Base-by-base conservation (phyloP, 2,888 invertebrate species). In the Petrolisthes manimaculis region DNA sequence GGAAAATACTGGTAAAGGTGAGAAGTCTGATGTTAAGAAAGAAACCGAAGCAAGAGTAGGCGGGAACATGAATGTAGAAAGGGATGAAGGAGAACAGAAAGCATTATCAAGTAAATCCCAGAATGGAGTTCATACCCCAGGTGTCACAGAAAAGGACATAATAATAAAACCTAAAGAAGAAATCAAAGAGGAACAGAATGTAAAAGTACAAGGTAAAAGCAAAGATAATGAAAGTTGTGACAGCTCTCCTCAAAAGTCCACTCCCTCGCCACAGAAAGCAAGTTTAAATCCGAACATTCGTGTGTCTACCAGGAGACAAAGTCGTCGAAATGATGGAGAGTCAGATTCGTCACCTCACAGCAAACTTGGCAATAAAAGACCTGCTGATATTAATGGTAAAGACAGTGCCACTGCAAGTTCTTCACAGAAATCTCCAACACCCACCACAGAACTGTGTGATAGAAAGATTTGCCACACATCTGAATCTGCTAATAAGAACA, bases 261-360 rank as follows among this genome's bases (percentile, higher is more conserved):
- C 21, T 14, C 12, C 14, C 37, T 9, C 24, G 3, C 14, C 67
- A 24, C 81, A 78, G 51, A 78, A 84, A 67, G n/a, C 37, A 1
- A 24, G 53, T 74, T 56, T 67, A 9, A 81, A 71, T 71, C 71
- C 69, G 4, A 24, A 51, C 24, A 5, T 71, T 24, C 6, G 81
- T 37, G 86, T 81, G 5, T 86, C 86, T 55, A 86, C 81, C 18
- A 80, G 86, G 55, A 71, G 81, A n/a, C 81, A 81, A 56, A 81
- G 86, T 55, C 81, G 74, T 14, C 51, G 71, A 51, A 74, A 74
- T 6, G 81, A 86, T 6, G 6, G 53, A 18, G 86, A 86, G 24
- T 61, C 67, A 53, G 86, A 86, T 18, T 24, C 71, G 37, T 61
- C 55, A n/a, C 74, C 12, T 24, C 53, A n/a, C 53, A n/a, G 71